Percentiles rank a stretch among this genome's conserved stretches.
Conservation (phyloP, 53 echinoderm and acorn worm species). For the Mesocentrotus franciscanus region DNA sequence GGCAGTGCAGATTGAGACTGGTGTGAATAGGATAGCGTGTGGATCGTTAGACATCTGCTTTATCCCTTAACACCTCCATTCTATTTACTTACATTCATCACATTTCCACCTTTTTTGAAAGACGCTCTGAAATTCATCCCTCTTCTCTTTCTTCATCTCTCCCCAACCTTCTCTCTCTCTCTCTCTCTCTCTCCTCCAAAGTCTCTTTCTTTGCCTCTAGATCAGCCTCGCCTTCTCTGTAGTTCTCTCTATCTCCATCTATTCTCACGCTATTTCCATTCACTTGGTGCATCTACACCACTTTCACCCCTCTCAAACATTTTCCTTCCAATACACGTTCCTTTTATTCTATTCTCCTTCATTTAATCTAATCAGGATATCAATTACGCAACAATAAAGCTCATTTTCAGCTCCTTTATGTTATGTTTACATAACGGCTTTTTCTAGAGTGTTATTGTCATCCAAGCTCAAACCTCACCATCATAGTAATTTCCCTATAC, state of each 20-base stretch:
- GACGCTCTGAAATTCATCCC: neutral
- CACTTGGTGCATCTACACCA: neutral
- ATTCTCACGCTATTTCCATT: neutral
- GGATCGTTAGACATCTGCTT: slow-evolving; percentile 3
- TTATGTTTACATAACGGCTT: no score
- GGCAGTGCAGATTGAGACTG: neutral
- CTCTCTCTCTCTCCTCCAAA: neutral
- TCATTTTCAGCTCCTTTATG: no score
- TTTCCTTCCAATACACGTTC: neutral
- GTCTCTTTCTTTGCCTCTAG: neutral
- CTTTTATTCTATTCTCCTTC: no score
- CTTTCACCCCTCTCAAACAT: neutral
- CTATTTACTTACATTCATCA: slow-evolving; percentile 3
- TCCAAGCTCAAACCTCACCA: no score
- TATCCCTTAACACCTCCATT: slow-evolving; percentile 1
- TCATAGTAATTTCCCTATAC: no score
- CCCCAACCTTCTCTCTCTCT: neutral
- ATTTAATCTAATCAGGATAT: neutral
- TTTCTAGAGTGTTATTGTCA: no score
- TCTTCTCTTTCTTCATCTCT: neutral
- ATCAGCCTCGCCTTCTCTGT: neutral
- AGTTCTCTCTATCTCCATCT: neutral
- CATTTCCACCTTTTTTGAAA: neutral
- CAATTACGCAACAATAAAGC: no score
- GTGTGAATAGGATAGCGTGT: slow-evolving; percentile 28